Base-by-base conservation (phyloP, 1,140 invertebrate genomes). In the Aporrectodea caliginosa region DNA sequence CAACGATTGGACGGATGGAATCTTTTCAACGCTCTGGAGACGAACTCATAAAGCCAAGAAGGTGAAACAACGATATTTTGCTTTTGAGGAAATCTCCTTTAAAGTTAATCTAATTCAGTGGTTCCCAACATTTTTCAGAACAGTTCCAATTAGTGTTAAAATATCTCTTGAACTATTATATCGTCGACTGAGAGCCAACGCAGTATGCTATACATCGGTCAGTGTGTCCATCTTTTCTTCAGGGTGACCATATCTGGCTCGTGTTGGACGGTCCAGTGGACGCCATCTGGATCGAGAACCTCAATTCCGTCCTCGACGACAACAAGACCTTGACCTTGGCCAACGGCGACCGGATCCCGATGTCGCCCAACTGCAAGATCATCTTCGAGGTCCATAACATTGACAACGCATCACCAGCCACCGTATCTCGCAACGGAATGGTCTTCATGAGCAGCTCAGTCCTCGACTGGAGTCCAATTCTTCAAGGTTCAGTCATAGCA, bases 1-100 rank as follows among this genome's bases (percentile, higher is more conserved):
- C 0, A 98, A 98, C 87, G 96, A 98, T 85, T 98, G 96, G 96
- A 98, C 95, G 0, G 96, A 98, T 88, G 96, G 96, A 0, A 97
- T 98, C 82, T 98, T 98, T 88, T 97, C 95, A n/a, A 95, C 96
- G 0, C 88, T 98, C 0, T 98, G 96, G 96, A 91, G 96, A 72
- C 95, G 96, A 89, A 97, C 96, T 0, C 89, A 97, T 0, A 97
- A 96, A 89, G 86, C 93, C 0, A 97, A 96, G 87, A 92, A 92
- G 93, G 92, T 90, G 6, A 14, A 82, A 76, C 75, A 34, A 16
- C n/a, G n/a, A n/a, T n/a, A n/a, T n/a, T n/a, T n/a, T n/a, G n/a
- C n/a, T n/a, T n/a, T n/a, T n/a, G n/a, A n/a, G n/a, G n/a, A n/a
- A n/a, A n/a, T n/a, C n/a, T n/a, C n/a, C n/a, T n/a, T n/a, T n/a